Base-by-base conservation (phyloP, 2,113 vertebrate genomes). In the Polypterus bichir region DNA sequence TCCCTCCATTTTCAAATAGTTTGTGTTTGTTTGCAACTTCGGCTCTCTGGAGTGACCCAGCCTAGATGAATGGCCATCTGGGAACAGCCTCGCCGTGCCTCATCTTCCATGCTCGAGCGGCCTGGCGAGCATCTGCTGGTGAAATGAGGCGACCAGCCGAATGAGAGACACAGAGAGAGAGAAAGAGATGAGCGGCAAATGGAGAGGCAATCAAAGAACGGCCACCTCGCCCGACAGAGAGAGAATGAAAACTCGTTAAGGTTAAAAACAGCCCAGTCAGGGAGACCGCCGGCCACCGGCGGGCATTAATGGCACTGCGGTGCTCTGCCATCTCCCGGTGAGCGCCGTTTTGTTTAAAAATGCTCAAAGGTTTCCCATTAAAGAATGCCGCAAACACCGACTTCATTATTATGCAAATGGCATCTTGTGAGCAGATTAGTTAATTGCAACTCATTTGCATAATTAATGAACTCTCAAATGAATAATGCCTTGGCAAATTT, bases 381-480 rank as follows among this genome's bases (percentile, higher is more conserved):
- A 90, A 90, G 89, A 85, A 86, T 88, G 87, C 86, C 86, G 80
- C 86, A 87, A 88, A 88, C 86, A 83, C 81, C 82, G 85, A 88
- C 78, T 88, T 89, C 85, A 92, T 92, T 92, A 91, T 91, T 85
- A 93, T 93, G 91, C 88, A 92, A 92, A 91, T 91, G 69, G 77
- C 71, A 82, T 89, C 80, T 82, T 86, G 81, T 77, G 86, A 90
- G 87, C 88, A 90, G 85, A 91, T 93, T 91, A 89, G 90, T 92
- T 92, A 93, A 93, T 92, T 93, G 89, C 81, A 87, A 80, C 81
- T 86, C 82, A 93, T 93, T 92, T 93, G 83, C 91, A 93, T 93
- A 93, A 93, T 92, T 92, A 92, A 93, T 93, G 89, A 93, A 91
- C 86, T 90, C 86, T 90, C 86, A 79, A 86, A 91, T 93, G 88